Percentiles rank a stretch among this genome's conserved stretches.
Conservation (phyloP, 2,797 vertebrate genomes). For the Acrossocheilus wenchowensis region DNA sequence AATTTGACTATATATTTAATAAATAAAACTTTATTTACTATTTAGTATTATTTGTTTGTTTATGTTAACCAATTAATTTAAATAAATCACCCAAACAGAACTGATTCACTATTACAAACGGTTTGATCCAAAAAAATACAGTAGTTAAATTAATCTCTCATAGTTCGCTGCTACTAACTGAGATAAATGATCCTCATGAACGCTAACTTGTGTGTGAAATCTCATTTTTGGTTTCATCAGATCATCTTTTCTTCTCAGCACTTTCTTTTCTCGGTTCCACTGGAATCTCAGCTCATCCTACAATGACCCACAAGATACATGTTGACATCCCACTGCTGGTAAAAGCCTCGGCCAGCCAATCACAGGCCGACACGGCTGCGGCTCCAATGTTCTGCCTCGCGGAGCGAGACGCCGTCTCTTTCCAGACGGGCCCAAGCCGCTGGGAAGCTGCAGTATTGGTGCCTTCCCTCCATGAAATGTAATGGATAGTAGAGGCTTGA, state of each 20-base stretch:
- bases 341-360: conserved; percentile 21
- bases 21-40: no score
- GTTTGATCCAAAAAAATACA: not conserved
- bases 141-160: not conserved
- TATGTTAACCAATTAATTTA: no score
- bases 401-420: not conserved
- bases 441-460: conserved; percentile 31
- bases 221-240: not conserved
- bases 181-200: not conserved
- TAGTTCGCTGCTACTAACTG: not conserved
- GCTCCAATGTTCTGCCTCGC: conserved; percentile 25
- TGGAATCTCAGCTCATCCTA: not conserved
- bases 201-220: not conserved
- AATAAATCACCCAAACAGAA: not conserved
- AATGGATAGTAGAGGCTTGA: conserved; percentile 30
- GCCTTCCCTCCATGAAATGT: conserved; percentile 30
- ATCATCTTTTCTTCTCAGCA: not conserved
- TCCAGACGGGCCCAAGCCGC: not conserved
- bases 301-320: not conserved
- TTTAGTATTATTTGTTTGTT: no score
- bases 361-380: not conserved
- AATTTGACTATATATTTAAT: no score
- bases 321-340: not conserved
- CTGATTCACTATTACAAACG: not conserved
- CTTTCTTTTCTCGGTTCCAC: not conserved